Conservation (phyloP, 2,797 vertebrate species). For the Gallinago solitaria region DNA sequence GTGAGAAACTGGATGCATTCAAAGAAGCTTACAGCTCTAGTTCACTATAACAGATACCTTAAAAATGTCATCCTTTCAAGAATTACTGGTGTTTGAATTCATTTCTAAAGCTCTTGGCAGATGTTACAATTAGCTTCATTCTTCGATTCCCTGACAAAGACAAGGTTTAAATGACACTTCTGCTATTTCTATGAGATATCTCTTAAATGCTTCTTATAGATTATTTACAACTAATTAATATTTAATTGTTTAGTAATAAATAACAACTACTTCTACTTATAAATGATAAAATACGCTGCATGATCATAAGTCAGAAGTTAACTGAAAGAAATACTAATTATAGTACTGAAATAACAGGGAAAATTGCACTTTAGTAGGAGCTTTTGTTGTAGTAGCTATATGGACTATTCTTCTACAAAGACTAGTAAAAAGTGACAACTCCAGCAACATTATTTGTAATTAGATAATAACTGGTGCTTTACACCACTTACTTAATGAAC, state of each 20-base stretch:
- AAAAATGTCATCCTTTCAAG: background rate
- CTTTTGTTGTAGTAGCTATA: background rate
- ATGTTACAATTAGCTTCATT: background rate
- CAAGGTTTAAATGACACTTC: background rate
- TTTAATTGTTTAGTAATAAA: conserved; percentile 15
- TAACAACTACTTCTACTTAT: background rate
- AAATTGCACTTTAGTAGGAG: background rate
- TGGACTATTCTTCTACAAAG: background rate
- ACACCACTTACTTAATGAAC: background rate
- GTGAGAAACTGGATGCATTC: background rate
- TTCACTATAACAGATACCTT: background rate
- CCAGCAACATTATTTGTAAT: background rate
- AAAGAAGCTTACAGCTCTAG: background rate
- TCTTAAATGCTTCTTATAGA: background rate
- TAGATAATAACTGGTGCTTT: background rate
- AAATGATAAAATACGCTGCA: background rate
- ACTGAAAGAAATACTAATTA: background rate
- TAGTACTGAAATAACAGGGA: background rate
- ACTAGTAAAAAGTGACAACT: background rate
- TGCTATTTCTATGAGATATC: background rate
- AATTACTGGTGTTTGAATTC: background rate
- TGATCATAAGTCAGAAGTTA: background rate
- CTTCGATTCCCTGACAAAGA: background rate
- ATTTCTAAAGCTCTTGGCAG: background rate
- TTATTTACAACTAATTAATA: conserved; percentile 11